Base-by-base conservation (phyloP, 1,140 invertebrate species). In the Drosophila leontia region DNA sequence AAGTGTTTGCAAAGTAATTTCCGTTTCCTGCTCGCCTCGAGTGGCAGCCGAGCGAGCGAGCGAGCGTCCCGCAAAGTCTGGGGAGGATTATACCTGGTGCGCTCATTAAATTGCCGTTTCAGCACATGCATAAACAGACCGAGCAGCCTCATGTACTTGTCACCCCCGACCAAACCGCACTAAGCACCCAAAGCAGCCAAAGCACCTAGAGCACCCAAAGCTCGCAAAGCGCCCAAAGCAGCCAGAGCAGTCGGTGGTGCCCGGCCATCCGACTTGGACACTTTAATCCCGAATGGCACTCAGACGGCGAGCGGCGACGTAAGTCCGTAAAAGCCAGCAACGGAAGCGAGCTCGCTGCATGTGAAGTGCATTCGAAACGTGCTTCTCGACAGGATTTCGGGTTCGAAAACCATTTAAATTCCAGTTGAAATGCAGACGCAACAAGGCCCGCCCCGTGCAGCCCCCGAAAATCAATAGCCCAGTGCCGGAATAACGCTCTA, bases 1-100 rank as follows among this genome's bases (percentile, higher is more conserved):
- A 90, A 90, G 81, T 90, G 85, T 90, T 90, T 90, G 85, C 85
- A 85, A 90, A 90, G 85, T 85, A 90, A 90, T 90, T 90, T 90
- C 85, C 85, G 85, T 85, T 90, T 90, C 86, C 85, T 90, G 85
- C 78, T 90, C 71, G 81, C 85, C 75, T 74, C 75, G 75, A 90
- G 75, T 81, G 85, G 81, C 81, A 88, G 81, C 59, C 71, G 53
- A 17, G 15, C 15, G 26, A 50, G 47, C 26, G 8, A 44, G 41
- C 41, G 57, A 61, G 39, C 53, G 58, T 68, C 64, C 42, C 58
- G 41, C 65, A 67, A 64, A 35, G 23, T 6, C 13, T 12, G n/a
- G 32, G 12, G 19, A 57, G 45, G 23, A 39, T 48, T 65, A 56
- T 59, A 60, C 62, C 72, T 63, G 61, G 55, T 42, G 67, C 72